These are phyloP conservation scores for Troglohyphantes excavatus DNA, from an alignment of 2,888 invertebrate genomes.

Conservation along the genomic window DNA sequence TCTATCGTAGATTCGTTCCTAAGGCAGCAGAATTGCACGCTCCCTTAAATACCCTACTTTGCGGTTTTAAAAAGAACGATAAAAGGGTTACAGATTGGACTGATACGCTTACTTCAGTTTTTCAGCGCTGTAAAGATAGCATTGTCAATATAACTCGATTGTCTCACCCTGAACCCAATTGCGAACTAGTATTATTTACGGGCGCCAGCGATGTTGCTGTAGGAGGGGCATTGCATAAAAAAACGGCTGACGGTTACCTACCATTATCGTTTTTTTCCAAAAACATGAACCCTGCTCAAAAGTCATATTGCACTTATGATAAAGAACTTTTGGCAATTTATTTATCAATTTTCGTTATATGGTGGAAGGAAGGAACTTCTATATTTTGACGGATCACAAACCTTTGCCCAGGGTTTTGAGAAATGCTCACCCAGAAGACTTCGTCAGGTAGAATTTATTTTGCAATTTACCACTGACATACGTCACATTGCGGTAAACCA, in stretches of 20 bases:
- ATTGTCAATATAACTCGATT: neutral
- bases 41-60: neutral
- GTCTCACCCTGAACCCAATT: neutral
- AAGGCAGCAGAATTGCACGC: neutral
- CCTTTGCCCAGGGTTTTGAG: too few species aligned
- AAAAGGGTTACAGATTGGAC: neutral
- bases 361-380: too few species aligned
- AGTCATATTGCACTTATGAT: neutral
- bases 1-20: neutral
- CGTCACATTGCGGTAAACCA: too few species aligned
- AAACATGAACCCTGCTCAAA: neutral
- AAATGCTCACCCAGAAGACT: too few species aligned
- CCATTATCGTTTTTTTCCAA: neutral
- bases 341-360: neutral
- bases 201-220: neutral
- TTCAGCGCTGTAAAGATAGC: neutral
- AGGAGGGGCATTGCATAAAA: neutral
- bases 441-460: too few species aligned
- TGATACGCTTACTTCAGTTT: neutral
- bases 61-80: neutral
- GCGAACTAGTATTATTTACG: neutral
- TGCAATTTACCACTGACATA: too few species aligned
- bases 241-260: neutral
- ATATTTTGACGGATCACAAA: conserved; percentile 6
- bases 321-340: neutral